A percentile compares a stretch with the other conserved stretches of the same genome.
These are phyloP conservation scores for Drosophila persimilis DNA, from an alignment of 1,140 invertebrate genomes.

Conservation along the genomic window DNA sequence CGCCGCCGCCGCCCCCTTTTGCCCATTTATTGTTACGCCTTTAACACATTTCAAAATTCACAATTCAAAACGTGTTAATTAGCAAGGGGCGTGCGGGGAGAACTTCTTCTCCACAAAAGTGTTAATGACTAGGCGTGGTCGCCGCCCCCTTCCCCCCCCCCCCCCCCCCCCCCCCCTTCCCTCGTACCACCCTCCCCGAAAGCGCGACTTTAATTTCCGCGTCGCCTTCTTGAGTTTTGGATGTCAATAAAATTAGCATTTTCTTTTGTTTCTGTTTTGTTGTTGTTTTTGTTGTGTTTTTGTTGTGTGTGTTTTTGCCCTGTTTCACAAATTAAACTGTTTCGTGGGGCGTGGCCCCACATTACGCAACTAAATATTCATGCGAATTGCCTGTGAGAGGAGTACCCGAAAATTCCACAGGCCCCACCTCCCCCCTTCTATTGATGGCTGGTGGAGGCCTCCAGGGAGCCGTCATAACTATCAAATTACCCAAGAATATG, in stretches of 20 bases:
- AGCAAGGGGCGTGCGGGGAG: slow-evolving; percentile 47
- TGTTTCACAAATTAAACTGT: slow-evolving; percentile 67
- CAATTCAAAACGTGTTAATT: slow-evolving; percentile 81
- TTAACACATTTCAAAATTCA: slow-evolving; percentile 74
- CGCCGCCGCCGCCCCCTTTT: neutral
- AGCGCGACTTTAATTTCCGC: slow-evolving; percentile 69
- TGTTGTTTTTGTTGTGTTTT: slow-evolving; percentile 7
- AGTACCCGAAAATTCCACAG: slow-evolving; percentile 25
- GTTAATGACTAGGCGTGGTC: slow-evolving; percentile 66
- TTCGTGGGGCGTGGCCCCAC: slow-evolving; percentile 35
- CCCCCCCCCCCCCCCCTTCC: neutral
- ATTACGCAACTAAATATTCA: slow-evolving; percentile 80
- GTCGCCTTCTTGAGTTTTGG: slow-evolving; percentile 48
- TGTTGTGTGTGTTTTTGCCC: too few relatives aligned
- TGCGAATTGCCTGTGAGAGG: slow-evolving; percentile 42
- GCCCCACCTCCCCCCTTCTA: slow-evolving; percentile 5
- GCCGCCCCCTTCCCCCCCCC: neutral
- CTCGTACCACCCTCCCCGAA: too few relatives aligned
- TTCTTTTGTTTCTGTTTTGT: slow-evolving; percentile 59
- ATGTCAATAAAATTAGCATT: slow-evolving; percentile 81
- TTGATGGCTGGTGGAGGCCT: slow-evolving; percentile 19
- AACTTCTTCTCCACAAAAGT: slow-evolving; percentile 60
- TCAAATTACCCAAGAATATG: slow-evolving; percentile 72
- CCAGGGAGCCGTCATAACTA: slow-evolving; percentile 54
- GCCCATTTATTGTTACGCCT: slow-evolving; percentile 13